A percentile compares a stretch with the other conserved stretches of the same genome.
These are phyloP conservation scores for Musca vetustissima DNA, from an alignment of 1,140 invertebrate species.

Conservation along the genomic window DNA sequence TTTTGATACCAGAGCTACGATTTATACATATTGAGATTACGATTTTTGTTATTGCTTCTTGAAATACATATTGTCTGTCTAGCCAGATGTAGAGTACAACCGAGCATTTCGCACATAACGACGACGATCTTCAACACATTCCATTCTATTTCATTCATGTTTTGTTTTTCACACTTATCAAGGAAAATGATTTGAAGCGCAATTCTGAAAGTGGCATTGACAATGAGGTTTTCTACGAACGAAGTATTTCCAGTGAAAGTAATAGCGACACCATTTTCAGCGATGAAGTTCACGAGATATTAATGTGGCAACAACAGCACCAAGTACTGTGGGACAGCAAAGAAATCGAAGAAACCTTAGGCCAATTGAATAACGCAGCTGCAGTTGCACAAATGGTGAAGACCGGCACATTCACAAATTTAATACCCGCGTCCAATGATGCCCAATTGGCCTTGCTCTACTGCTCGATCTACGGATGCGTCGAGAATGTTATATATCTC, in stretches of 20 bases:
- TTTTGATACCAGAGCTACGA: too few relatives aligned
- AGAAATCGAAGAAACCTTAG: slow-evolving; percentile 55
- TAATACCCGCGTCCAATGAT: slow-evolving; percentile 40
- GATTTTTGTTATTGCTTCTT: too few relatives aligned
- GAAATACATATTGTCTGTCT: too few relatives aligned
- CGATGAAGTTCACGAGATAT: slow-evolving; percentile 49
- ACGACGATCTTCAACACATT: neutral
- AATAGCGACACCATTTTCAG: slow-evolving; percentile 52
- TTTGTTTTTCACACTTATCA: slow-evolving; percentile 16
- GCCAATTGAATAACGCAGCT: slow-evolving; percentile 56
- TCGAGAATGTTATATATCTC: slow-evolving; percentile 42
- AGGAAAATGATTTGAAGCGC: slow-evolving; percentile 55
- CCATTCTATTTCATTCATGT: neutral
- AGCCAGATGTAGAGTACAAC: too few relatives aligned
- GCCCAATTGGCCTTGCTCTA: slow-evolving; percentile 47
- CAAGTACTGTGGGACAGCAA: slow-evolving; percentile 56
- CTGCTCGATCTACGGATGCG: slow-evolving; percentile 38
- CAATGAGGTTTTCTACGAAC: slow-evolving; percentile 43
- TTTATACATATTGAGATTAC: too few relatives aligned
- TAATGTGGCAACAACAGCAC: slow-evolving; percentile 44
- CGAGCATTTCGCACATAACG: too few relatives aligned
- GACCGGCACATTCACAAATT: slow-evolving; percentile 42
- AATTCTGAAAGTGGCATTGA: slow-evolving; percentile 44
- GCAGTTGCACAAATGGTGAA: slow-evolving; percentile 58
- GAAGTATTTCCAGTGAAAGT: slow-evolving; percentile 59